Conservation (phyloP, 2,113 vertebrate species). For the Oostethus manadensis region DNA sequence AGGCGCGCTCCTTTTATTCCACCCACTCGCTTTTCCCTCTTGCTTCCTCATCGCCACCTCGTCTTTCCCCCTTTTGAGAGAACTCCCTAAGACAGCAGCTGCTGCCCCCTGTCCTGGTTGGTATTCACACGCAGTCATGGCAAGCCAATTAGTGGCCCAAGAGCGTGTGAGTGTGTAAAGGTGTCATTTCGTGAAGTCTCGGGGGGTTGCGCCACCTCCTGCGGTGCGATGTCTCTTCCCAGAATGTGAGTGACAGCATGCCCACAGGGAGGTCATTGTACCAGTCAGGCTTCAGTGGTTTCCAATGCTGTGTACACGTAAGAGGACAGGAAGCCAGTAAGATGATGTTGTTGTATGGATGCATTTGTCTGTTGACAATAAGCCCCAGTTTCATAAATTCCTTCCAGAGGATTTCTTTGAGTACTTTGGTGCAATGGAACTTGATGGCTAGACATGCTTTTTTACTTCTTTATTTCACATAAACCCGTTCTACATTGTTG, state of each 20-base stretch:
- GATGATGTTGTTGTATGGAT: constrained; percentile 14
- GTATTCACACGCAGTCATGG: constrained; percentile 54
- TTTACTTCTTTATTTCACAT: not conserved
- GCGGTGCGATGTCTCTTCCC: constrained; percentile 63
- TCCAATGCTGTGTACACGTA: constrained; percentile 52
- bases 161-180: constrained; percentile 36
- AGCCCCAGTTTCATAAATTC: not conserved
- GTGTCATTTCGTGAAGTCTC: constrained; percentile 61
- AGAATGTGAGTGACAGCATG: constrained; percentile 57
- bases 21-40: constrained; percentile 14
- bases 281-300: constrained; percentile 55
- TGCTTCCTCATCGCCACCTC: constrained; percentile 30
- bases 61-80: constrained; percentile 40
- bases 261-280: constrained; percentile 49
- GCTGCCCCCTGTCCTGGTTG: constrained; percentile 35
- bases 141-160: constrained; percentile 62
- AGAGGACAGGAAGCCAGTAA: constrained; percentile 34
- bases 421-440: not conserved
- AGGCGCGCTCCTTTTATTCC: constrained; percentile 48
- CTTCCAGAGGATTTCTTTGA: not conserved
- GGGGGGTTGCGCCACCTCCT: constrained; percentile 62
- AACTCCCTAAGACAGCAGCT: constrained; percentile 50
- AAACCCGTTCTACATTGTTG: too few species aligned
- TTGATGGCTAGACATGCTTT: not conserved
- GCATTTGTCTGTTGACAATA: constrained; percentile 2